phyloP scores from a whole-genome alignment of 2,888 invertebrate genomes.

The Microchrysa polita region DNA sequence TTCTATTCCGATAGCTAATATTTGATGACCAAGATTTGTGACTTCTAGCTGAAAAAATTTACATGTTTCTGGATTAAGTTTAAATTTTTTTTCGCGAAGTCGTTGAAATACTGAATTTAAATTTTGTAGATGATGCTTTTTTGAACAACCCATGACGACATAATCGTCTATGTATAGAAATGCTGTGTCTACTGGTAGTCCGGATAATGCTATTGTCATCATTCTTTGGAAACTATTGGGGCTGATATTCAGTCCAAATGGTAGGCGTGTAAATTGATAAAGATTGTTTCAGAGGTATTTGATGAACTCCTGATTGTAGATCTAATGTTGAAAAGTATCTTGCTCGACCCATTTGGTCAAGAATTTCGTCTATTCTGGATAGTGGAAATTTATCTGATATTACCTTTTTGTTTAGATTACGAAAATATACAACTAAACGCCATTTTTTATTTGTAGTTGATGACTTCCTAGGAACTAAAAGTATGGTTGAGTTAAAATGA shows the following conservation, averaged over 20 bases:
- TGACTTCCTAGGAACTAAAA: constrained; percentile 47
- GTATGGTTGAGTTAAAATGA: constrained; percentile 48
- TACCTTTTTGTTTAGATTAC: constrained; percentile 41
- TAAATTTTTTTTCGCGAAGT: constrained; percentile 42
- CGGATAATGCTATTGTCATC: constrained; percentile 54
- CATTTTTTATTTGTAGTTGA: constrained; percentile 33
- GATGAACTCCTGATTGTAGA: constrained; percentile 47
- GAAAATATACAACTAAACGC: constrained; percentile 14
- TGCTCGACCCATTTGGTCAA: constrained; percentile 46
- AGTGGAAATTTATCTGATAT: constrained; percentile 4
- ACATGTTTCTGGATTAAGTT: constrained; percentile 50
- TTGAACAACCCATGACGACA: constrained; percentile 51
- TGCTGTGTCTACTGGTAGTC: constrained; percentile 49
- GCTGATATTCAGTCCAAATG: constrained; percentile 52
- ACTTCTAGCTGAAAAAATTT: constrained; percentile 45
- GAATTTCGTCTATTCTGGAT: constrained; percentile 42
- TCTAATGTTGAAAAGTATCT: constrained; percentile 49
- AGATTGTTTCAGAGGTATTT: constrained; percentile 45
- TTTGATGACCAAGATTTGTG: constrained; percentile 47
- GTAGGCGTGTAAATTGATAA: constrained; percentile 48
- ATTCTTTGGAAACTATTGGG: constrained; percentile 53
- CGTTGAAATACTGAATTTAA: constrained; percentile 29
- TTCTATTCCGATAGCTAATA: constrained; percentile 40
- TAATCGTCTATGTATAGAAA: constrained; percentile 54
- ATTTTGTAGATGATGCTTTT: constrained; percentile 45